A percentile compares a stretch with the other conserved stretches of the same genome.
phyloP scores from a whole-genome alignment of 2,888 invertebrate species.

The Abrostola tripartita region DNA sequence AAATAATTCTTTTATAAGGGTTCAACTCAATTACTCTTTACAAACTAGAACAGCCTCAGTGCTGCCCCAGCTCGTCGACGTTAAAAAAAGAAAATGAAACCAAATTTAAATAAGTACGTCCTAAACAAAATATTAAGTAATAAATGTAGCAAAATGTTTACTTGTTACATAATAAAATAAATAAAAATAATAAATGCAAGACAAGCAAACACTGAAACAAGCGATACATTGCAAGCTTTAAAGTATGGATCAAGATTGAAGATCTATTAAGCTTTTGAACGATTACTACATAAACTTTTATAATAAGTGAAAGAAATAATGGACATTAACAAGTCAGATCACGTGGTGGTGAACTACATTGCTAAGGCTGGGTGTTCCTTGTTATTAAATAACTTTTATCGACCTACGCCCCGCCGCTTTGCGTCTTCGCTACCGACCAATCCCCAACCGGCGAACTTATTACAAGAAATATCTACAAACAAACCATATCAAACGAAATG shows the following conservation, averaged over 20 bases:
- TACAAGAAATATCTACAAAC: slow-evolving; percentile 60
- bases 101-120: slow-evolving; percentile 11
- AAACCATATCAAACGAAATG: slow-evolving; percentile 43
- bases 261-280: slow-evolving; percentile 16
- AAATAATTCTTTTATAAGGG: slow-evolving; percentile 60
- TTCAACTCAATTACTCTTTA: slow-evolving; percentile 61
- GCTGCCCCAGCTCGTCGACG: slow-evolving; percentile 14
- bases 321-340: slow-evolving; percentile 63
- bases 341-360: slow-evolving; percentile 63
- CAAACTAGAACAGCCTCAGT: slow-evolving; percentile 40
- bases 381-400: slow-evolving; percentile 87
- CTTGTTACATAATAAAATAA: too few species aligned
- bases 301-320: slow-evolving; percentile 29
- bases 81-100: slow-evolving; percentile 18
- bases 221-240: too few species aligned
- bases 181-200: too few species aligned
- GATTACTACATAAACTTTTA: slow-evolving; percentile 31
- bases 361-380: slow-evolving; percentile 73
- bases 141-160: too few species aligned
- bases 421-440: slow-evolving; percentile 57
- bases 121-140: too few species aligned
- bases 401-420: slow-evolving; percentile 69
- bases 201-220: too few species aligned
- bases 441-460: slow-evolving; percentile 61
- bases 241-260: background rate